Conservation (phyloP, 2,888 invertebrate genomes). For the Cantharis flavilabris region DNA sequence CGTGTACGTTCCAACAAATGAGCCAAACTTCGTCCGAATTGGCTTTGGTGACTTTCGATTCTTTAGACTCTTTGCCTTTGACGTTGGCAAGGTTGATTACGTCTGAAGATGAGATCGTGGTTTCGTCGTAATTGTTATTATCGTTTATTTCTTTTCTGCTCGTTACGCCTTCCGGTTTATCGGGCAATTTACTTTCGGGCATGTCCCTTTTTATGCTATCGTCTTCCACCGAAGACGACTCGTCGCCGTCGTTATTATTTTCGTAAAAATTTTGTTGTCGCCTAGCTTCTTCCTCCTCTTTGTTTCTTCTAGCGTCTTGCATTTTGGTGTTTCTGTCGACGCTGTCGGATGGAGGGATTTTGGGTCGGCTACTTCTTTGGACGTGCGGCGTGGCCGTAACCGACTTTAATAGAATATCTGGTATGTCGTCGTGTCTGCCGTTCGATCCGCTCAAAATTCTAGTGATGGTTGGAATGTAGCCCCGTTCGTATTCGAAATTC, state of each 20-base stretch:
- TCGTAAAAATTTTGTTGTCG: background rate
- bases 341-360: conserved; percentile 43
- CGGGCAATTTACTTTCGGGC: conserved; percentile 38
- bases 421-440: conserved; percentile 80
- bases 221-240: conserved; percentile 26
- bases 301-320: conserved; percentile 22
- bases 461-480: conserved; percentile 76
- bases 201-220: conserved; percentile 15
- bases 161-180: conserved; percentile 50
- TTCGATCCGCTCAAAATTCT: conserved; percentile 85
- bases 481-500: conserved; percentile 54
- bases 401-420: conserved; percentile 73
- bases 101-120: conserved; percentile 52
- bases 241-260: conserved; percentile 33
- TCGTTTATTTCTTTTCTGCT: conserved; percentile 45
- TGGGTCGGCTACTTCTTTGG: conserved; percentile 42
- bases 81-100: conserved; percentile 66
- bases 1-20: conserved; percentile 90
- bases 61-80: conserved; percentile 50
- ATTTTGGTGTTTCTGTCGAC: conserved; percentile 40
- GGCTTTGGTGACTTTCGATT: conserved; percentile 50
- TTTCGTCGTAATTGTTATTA: conserved; percentile 25
- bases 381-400: conserved; percentile 62
- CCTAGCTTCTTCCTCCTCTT: conserved; percentile 9
- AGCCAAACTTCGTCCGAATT: conserved; percentile 67